Conservation (phyloP, 2,113 vertebrate species). For the Rhodinocichla rosea region DNA sequence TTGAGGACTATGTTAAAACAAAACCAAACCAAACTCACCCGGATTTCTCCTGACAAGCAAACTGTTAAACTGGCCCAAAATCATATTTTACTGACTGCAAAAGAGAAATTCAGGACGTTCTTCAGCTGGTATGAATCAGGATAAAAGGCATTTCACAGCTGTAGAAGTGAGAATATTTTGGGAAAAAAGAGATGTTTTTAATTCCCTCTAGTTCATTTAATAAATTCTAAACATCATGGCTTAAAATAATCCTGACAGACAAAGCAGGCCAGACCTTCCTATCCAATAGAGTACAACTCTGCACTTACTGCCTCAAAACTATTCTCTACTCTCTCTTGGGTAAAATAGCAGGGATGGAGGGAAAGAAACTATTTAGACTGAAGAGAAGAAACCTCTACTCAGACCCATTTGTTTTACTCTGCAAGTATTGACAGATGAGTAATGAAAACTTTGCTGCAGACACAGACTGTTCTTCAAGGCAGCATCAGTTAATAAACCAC, state of each 20-base stretch:
- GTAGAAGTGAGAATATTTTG: neutral
- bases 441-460: slow-evolving; percentile 49
- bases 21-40: neutral
- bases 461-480: slow-evolving; percentile 27
- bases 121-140: neutral
- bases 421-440: slow-evolving; percentile 53
- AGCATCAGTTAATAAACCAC: slow-evolving; percentile 57
- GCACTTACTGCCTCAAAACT: neutral
- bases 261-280: neutral
- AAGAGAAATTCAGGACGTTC: neutral
- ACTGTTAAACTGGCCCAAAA: neutral
- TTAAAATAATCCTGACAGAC: slow-evolving; percentile 5
- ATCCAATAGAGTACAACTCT: neutral
- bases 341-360: neutral
- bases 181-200: neutral
- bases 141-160: neutral
- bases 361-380: neutral
- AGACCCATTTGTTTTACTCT: slow-evolving; percentile 37
- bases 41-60: neutral
- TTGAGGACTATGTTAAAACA: neutral
- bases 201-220: neutral
- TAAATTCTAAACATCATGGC: neutral
- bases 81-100: neutral
- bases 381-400: neutral
- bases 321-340: neutral